Percentiles rank a stretch among this genome's conserved stretches.
Evolutionary conservation across 2,113 vertebrate genomes (phyloP).

Genomic region (Phalacrocorax brasilianus): DNA sequence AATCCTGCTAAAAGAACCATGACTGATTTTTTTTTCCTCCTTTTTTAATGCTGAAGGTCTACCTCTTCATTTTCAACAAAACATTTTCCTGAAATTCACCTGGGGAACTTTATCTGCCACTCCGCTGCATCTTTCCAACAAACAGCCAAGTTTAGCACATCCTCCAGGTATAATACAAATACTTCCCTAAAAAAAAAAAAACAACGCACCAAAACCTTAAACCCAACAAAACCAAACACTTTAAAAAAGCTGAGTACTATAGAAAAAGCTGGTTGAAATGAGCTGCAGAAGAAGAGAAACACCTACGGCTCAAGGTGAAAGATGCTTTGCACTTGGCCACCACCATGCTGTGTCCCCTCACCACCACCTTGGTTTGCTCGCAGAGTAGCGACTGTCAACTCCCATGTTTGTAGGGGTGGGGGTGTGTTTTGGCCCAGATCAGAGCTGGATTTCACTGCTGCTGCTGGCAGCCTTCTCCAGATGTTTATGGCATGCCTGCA

Average conservation of each 20-base stretch:
- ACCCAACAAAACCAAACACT: background rate
- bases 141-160: background rate
- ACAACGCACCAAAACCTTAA: background rate
- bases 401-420: fast-evolving
- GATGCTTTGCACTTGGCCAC: background rate
- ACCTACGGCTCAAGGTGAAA: background rate
- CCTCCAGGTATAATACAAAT: background rate
- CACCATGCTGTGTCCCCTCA: fast-evolving
- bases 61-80: background rate
- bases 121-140: background rate
- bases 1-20: slow-evolving; percentile 26
- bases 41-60: slow-evolving; percentile 9
- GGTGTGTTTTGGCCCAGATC: background rate
- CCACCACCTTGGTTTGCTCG: background rate
- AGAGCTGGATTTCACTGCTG: background rate
- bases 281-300: background rate
- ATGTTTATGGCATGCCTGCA: background rate
- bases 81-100: background rate
- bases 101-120: background rate
- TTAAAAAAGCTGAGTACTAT: background rate
- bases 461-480: background rate
- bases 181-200: background rate
- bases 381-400: background rate
- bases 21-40: background rate
- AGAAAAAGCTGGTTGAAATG: background rate